These are phyloP conservation scores for Threskiornis aethiopicus DNA, from an alignment of 2,797 vertebrate species.

Conservation along the genomic window DNA sequence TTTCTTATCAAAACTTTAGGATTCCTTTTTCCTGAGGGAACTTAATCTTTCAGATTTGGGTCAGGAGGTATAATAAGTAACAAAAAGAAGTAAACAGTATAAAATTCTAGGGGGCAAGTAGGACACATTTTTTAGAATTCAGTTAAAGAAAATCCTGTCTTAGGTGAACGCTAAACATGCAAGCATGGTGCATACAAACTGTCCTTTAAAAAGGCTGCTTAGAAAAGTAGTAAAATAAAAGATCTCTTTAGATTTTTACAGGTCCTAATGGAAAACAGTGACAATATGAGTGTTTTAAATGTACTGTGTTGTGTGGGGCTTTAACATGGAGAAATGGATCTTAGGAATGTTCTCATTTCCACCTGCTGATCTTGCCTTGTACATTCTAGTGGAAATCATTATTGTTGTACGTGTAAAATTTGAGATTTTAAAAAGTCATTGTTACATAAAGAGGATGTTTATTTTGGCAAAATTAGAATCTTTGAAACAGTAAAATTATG, in stretches of 20 bases:
- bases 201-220: background rate
- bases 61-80: slow-evolving; percentile 9
- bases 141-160: background rate
- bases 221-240: background rate
- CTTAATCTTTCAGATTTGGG: slow-evolving; percentile 47
- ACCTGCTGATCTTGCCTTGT: background rate
- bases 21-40: slow-evolving; percentile 22
- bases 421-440: slow-evolving; percentile 12
- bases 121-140: background rate
- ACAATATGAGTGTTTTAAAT: background rate
- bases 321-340: background rate
- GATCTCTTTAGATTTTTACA: background rate
- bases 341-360: background rate
- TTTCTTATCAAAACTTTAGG: slow-evolving; percentile 47
- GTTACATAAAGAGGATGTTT: slow-evolving; percentile 4
- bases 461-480: slow-evolving; percentile 36
- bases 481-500: slow-evolving; percentile 30
- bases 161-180: background rate
- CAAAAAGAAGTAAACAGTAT: slow-evolving; percentile 42
- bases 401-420: background rate
- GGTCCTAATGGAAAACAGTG: background rate
- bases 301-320: background rate
- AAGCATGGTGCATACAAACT: background rate
- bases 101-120: background rate
- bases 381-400: background rate